Evolutionary conservation across 23 tunicate genomes (phyloP).

Genomic region (Oikopleura dioica): DNA sequence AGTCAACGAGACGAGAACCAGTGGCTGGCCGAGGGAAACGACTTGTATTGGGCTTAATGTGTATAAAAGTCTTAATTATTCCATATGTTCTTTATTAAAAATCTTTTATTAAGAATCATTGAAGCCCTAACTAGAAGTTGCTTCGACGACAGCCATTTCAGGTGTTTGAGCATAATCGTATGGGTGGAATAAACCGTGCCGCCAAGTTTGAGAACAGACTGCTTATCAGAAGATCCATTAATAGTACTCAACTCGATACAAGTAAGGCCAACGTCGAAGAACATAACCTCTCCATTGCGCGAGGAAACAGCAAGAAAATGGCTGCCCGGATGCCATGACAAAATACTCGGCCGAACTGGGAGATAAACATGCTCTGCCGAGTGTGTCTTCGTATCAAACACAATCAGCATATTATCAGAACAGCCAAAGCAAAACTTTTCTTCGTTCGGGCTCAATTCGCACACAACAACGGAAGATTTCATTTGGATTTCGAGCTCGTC

Average conservation of each 20-base stretch:
- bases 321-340: constrained; percentile 8
- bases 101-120: too few species aligned
- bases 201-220: background rate
- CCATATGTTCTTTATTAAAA: too few species aligned
- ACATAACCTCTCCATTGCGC: background rate
- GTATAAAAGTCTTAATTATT: background rate
- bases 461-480: constrained; percentile 3
- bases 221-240: background rate
- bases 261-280: background rate
- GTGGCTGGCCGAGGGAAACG: background rate
- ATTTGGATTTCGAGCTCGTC: background rate
- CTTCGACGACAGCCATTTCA: too few species aligned
- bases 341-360: background rate
- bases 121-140: too few species aligned
- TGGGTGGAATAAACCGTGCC: background rate
- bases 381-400: background rate
- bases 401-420: background rate
- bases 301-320: background rate
- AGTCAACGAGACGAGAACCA: background rate
- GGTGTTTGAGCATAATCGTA: background rate
- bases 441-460: constrained; percentile 12
- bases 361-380: background rate
- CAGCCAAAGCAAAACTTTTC: constrained; percentile 2
- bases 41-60: background rate
- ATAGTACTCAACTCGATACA: background rate